Base-by-base conservation (phyloP, 2,888 invertebrate species). In the Parnassius apollo region DNA sequence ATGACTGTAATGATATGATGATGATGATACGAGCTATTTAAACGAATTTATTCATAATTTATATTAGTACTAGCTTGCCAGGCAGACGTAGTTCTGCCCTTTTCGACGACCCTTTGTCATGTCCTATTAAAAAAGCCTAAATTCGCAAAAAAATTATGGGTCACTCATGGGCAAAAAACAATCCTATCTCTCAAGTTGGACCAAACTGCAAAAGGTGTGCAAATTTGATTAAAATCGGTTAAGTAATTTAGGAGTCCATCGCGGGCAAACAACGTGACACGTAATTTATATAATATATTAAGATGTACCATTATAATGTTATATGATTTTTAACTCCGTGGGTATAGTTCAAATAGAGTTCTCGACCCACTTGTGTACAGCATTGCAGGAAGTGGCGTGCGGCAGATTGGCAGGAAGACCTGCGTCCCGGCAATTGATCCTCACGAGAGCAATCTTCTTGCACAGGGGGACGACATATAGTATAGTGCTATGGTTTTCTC, bases 401-500 rank as follows among this genome's bases (percentile, higher is more conserved):
- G 68, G 66, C 65, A 62, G 61, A 66, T 65, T 59, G 69, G 63
- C 65, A 71, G 74, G 74, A 73, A 68, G 66, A 57, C 54, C 65
- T 45, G 67, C 62, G 72, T 68, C 69, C 67, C 66, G 59, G 48
- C 71, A 71, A 73, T 73, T 73, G 73, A 48, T 65, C 65, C 46
- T 64, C 61, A 61, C 71, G 62, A 59, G 61, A 61, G 22, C 46
- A 58, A 65, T 65, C 62, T 61, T 57, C 49, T 63, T 67, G 65
- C 59, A 59, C 59, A 55, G 50, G 46, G 45, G 42, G 68, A 62
- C 55, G 52, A 44, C n/a, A 52, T 59, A 11, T 42, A 13, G 46
- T 22, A 12, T 8, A n/a, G 2, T 9, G 22, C 10, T 2, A 11
- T 48, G n/a, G 9, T 57, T 3, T 42, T 54, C 18, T 46, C 12